A percentile compares a stretch with the other conserved stretches of the same genome.
These are phyloP conservation scores for Cancer borealis DNA, from an alignment of 2,888 invertebrate genomes.

Conservation along the genomic window DNA sequence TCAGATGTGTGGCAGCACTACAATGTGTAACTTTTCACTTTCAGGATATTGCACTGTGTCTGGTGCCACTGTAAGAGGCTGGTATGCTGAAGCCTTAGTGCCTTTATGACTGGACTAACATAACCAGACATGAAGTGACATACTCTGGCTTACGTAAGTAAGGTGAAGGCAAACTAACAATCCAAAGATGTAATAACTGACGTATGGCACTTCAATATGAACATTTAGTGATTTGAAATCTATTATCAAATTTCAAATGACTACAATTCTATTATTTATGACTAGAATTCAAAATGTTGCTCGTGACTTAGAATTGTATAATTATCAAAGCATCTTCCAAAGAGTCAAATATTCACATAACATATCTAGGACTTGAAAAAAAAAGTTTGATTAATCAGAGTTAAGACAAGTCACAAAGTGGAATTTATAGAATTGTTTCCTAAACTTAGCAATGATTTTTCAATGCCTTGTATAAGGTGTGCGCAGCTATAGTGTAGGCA, in stretches of 20 bases:
- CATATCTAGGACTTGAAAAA: not conserved
- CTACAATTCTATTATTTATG: not conserved
- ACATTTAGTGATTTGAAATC: not conserved
- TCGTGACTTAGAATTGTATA: not conserved
- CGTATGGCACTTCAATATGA: not conserved
- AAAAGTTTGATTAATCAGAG: not conserved
- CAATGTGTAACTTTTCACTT: not conserved
- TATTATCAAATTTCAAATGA: not conserved
- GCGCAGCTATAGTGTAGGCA: slow-evolving; percentile 1
- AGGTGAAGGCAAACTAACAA: slow-evolving; percentile 35
- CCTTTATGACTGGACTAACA: not conserved
- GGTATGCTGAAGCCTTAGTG: not conserved
- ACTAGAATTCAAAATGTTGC: not conserved
- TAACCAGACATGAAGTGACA: slow-evolving; percentile 12
- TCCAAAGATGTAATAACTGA: not conserved
- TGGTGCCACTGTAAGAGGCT: not conserved
- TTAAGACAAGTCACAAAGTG: not conserved
- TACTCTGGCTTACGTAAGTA: not conserved
- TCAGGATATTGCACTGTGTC: not conserved
- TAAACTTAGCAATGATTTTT: not conserved
- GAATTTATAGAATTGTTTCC: not conserved
- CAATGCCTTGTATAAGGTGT: not conserved
- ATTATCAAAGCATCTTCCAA: not conserved
- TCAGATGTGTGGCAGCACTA: not conserved
- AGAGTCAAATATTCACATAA: not conserved